Evolutionary conservation across 1,140 invertebrate species (phyloP).

Genomic region (Chironomus tepperi): DNA sequence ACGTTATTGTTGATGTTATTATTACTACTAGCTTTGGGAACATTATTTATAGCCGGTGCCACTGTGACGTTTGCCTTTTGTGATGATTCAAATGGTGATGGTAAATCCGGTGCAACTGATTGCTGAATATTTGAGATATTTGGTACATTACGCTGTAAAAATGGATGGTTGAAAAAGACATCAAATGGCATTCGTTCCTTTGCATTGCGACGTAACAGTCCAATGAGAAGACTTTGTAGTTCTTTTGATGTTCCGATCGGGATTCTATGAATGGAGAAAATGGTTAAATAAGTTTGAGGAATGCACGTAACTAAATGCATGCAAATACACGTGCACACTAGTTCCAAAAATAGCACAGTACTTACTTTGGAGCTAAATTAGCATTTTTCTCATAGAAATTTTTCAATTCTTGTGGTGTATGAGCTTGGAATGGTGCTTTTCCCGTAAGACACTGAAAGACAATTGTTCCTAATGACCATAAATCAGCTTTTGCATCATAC

Average conservation of each 20-base stretch:
- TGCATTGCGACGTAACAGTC: conserved; percentile 84
- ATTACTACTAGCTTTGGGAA: not conserved
- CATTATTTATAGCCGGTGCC: not conserved
- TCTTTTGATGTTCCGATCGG: conserved; percentile 85
- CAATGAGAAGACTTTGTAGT: conserved; percentile 75
- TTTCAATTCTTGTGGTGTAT: conserved; percentile 96
- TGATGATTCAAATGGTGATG: conserved; percentile 33
- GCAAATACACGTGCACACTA: not conserved
- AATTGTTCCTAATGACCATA: conserved; percentile 98
- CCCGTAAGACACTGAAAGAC: conserved; percentile 98
- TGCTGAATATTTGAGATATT: conserved; percentile 42
- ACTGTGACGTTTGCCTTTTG: conserved; percentile 28
- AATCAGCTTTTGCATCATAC: conserved; percentile 97
- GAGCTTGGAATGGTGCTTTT: conserved; percentile 96
- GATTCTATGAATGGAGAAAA: conserved; percentile 54
- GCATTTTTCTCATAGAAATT: conserved; percentile 94
- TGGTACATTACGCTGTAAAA: conserved; percentile 60
- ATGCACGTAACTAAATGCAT: not conserved
- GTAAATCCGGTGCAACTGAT: conserved; percentile 36
- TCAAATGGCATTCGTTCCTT: conserved; percentile 94
- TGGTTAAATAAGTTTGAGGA: conserved; percentile 6
- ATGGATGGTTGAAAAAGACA: conserved; percentile 86
- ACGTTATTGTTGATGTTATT: conserved; percentile 2
- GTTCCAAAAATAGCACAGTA: conserved; percentile 27
- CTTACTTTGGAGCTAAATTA: conserved; percentile 91